Evolutionary conservation across 2,113 vertebrate species (phyloP).

Genomic region (Scophthalmus maximus): DNA sequence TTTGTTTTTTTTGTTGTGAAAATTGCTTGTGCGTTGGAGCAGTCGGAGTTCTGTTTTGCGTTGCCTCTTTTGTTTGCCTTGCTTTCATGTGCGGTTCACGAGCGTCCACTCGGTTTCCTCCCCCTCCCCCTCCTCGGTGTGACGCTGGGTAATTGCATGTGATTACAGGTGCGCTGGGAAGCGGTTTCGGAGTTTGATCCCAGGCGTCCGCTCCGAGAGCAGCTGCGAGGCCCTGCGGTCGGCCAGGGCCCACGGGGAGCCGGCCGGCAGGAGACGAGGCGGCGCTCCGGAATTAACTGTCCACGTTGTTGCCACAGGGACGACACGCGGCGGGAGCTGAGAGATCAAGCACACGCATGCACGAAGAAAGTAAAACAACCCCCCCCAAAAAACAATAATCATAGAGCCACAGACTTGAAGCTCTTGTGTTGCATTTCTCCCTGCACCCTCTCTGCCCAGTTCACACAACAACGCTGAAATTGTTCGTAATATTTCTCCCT

Average conservation of each 20-base stretch:
- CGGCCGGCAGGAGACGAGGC: constrained; percentile 36
- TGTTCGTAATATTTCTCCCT: constrained; percentile 39
- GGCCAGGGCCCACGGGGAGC: constrained; percentile 47
- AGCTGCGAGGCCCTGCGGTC: constrained; percentile 36
- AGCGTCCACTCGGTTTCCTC: constrained; percentile 18
- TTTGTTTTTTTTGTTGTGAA: background rate
- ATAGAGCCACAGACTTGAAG: constrained; percentile 8
- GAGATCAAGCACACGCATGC: constrained; percentile 46
- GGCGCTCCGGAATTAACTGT: constrained; percentile 39
- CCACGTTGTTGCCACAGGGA: constrained; percentile 57
- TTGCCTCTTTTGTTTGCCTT: constrained; percentile 47
- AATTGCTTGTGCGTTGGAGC: constrained; percentile 7
- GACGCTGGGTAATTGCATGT: constrained; percentile 58
- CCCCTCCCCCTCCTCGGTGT: constrained; percentile 43
- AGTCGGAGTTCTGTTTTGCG: constrained; percentile 24
- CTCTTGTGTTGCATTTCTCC: constrained; percentile 51
- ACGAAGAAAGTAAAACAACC: constrained; percentile 64
- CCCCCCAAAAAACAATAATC: constrained; percentile 54
- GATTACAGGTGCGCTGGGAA: constrained; percentile 71
- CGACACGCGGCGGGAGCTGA: constrained; percentile 42
- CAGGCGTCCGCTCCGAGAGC: constrained; percentile 33
- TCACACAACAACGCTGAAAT: constrained; percentile 59
- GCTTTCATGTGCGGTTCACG: constrained; percentile 38
- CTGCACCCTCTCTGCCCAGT: constrained; percentile 18
- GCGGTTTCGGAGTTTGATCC: constrained; percentile 30